Base-by-base conservation (phyloP, 2,113 vertebrate genomes). In the Anseranas semipalmata region DNA sequence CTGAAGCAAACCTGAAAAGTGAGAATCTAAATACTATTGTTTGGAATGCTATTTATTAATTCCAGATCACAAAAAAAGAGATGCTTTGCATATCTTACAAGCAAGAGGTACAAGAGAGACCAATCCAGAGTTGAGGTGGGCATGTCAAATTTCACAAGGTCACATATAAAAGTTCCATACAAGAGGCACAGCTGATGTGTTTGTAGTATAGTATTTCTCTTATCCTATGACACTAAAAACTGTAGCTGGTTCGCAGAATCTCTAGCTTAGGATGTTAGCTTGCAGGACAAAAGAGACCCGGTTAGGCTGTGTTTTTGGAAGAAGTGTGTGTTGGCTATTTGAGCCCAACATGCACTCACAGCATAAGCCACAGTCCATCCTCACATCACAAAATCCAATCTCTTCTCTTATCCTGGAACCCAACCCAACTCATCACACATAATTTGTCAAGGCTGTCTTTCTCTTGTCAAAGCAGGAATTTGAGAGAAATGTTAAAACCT, bases 31-130 rank as follows among this genome's bases (percentile, higher is more conserved):
- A 75, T 68, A 68, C 67, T 74, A 7, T 66, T 83, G 81, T 85
- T 95, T 48, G 66, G 53, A 82, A 70, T 70, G 62, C 28, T 62
- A 21, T 89, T 97, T 89, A 91, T 96, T 72, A 45, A 87, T 92
- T 91, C 91, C 81, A 91, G 87, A 60, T 82, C 75, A 76, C 33
- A 24, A 45, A 65, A 20, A 63, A 43, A 24, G 59, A 74, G 56
- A 33, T 56, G 60, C 22, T 87, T 68, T 43, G 10, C 48, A 18
- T 55, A 3, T 8, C 3, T 46, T 3, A 2, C 32, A 43, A 27
- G 59, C 0, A 13, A 74, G 67, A 83, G 45, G 35, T 35, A 19
- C 50, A 13, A 39, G 43, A 91, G 43, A 66, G n/a, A 19, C 27
- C 10, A 68, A 63, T 46, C 43, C 52, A 56, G 52, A 58, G 65